phyloP scores from a whole-genome alignment of 2,113 vertebrate species.

The Ochotona curzoniae region DNA sequence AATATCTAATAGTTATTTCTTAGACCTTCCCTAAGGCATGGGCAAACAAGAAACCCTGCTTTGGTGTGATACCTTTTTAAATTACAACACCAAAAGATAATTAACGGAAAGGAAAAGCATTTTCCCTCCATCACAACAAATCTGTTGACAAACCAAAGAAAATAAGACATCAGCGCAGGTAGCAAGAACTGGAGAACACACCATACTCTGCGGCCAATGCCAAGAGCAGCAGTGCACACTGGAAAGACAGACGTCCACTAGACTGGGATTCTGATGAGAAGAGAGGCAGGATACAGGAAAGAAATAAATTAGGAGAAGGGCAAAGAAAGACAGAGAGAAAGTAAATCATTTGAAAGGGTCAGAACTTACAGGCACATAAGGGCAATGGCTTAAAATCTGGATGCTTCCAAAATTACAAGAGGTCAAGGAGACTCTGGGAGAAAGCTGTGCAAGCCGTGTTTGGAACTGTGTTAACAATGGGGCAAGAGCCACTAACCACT shows the following conservation, averaged over 20 bases:
- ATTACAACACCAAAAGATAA: background rate
- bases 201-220: background rate
- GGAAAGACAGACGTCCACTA: background rate
- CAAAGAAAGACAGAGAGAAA: background rate
- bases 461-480: background rate
- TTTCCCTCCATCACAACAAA: background rate
- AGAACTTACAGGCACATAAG: background rate
- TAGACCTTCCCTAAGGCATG: background rate
- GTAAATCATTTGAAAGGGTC: background rate
- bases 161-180: rapidly evolving
- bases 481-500: background rate
- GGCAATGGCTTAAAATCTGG: background rate
- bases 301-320: background rate
- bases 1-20: background rate
- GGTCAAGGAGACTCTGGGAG: background rate
- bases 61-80: background rate
- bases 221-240: background rate
- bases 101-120: background rate
- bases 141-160: background rate
- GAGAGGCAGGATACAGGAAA: background rate
- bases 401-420: background rate
- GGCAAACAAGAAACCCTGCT: background rate
- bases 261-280: background rate
- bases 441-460: background rate
- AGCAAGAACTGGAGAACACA: background rate